phyloP scores from a whole-genome alignment of 2,113 vertebrate genomes.

The Antechinus flavipes region DNA sequence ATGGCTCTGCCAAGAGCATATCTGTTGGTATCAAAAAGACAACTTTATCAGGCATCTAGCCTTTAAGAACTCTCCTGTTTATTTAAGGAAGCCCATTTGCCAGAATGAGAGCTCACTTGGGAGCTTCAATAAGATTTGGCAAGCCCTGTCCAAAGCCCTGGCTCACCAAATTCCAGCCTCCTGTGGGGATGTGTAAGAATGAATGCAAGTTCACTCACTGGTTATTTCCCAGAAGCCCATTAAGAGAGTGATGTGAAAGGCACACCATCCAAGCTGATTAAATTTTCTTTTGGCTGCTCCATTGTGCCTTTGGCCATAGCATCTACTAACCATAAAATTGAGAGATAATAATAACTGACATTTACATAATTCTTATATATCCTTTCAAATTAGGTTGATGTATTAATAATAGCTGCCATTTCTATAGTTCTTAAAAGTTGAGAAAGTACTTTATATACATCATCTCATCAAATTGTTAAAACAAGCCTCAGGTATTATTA shows the following conservation, averaged over 20 bases:
- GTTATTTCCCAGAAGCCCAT: conserved; percentile 10
- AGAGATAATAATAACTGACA: neutral
- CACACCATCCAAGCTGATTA: neutral
- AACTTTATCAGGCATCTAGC: conserved; percentile 57
- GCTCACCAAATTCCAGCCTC: neutral
- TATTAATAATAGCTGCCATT: neutral
- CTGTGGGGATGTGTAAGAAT: conserved; percentile 14
- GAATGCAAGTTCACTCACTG: conserved; percentile 13
- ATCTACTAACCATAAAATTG: neutral
- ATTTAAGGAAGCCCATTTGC: conserved; percentile 52
- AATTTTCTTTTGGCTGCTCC: neutral
- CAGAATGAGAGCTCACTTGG: conserved; percentile 70
- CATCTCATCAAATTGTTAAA: neutral
- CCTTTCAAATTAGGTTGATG: neutral
- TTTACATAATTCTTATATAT: neutral
- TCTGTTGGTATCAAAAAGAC: neutral
- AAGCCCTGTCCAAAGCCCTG: conserved; percentile 44
- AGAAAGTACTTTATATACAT: neutral
- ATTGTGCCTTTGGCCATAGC: neutral
- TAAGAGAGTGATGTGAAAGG: neutral
- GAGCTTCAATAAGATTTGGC: conserved; percentile 70
- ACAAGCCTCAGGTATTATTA: neutral
- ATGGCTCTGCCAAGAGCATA: neutral
- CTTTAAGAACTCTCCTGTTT: conserved; percentile 39
- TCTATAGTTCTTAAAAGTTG: neutral